These are phyloP conservation scores for Orchesella cincta DNA, from an alignment of 1,140 invertebrate species.

Conservation along the genomic window DNA sequence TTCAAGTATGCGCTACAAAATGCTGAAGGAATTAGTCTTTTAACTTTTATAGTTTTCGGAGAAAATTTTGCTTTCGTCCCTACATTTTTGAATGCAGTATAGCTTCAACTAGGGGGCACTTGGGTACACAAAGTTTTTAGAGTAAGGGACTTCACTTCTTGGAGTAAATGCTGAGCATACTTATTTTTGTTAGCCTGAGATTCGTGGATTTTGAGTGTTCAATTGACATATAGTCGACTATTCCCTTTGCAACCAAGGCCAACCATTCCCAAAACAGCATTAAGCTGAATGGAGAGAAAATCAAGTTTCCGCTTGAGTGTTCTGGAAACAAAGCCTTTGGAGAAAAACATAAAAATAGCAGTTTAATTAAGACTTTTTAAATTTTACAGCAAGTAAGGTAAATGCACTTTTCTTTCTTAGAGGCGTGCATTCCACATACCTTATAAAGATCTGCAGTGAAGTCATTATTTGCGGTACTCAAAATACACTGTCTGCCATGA, in stretches of 20 bases:
- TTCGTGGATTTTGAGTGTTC: too few species aligned
- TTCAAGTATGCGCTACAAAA: too few species aligned
- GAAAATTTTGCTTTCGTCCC: too few species aligned
- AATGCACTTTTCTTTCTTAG: not conserved
- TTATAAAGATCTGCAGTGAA: not conserved
- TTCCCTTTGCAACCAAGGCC: slow-evolving; percentile 29
- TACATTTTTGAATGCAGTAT: too few species aligned
- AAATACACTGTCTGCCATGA: not conserved
- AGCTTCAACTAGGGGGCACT: too few species aligned
- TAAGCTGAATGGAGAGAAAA: slow-evolving; percentile 44
- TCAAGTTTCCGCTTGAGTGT: slow-evolving; percentile 9
- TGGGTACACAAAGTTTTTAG: too few species aligned
- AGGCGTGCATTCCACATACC: slow-evolving; percentile 4
- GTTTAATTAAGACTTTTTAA: not conserved
- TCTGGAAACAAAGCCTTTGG: not conserved
- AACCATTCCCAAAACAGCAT: slow-evolving; percentile 32
- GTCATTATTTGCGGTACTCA: not conserved
- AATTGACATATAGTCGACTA: too few species aligned
- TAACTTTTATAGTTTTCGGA: too few species aligned
- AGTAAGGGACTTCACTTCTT: too few species aligned
- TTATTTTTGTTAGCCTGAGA: too few species aligned
- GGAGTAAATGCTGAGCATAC: too few species aligned
- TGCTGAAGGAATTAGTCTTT: too few species aligned
- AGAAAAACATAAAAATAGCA: not conserved
- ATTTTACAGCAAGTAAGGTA: not conserved